Evolutionary conservation across 1,140 invertebrate species (phyloP).

Genomic region (Zophobas morio): DNA sequence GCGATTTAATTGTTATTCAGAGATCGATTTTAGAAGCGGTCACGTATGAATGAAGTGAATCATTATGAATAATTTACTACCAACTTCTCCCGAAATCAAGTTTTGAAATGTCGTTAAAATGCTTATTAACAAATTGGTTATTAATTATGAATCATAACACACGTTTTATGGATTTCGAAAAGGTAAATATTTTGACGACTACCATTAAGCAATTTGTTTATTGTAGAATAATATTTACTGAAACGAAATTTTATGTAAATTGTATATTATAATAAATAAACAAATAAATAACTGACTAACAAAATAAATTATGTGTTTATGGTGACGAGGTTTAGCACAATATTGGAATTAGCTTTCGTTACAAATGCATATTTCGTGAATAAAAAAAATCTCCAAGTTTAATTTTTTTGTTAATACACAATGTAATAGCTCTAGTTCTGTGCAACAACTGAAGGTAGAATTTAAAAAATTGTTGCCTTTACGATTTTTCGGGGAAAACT

Average conservation of each 20-base stretch:
- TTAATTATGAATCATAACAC: conserved; percentile 24
- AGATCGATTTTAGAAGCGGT: neutral
- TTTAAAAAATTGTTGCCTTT: too few species aligned
- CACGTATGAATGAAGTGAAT: conserved; percentile 1
- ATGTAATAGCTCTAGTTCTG: too few species aligned
- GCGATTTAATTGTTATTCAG: conserved; percentile 14
- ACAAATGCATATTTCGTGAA: too few species aligned
- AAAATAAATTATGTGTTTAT: too few species aligned
- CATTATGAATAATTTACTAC: neutral
- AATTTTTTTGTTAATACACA: too few species aligned
- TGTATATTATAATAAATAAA: neutral
- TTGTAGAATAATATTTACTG: conserved; percentile 4
- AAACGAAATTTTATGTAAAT: neutral
- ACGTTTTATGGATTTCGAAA: conserved; percentile 5
- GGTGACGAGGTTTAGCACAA: too few species aligned
- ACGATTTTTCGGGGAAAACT: too few species aligned
- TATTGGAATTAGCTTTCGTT: too few species aligned
- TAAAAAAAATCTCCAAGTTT: too few species aligned
- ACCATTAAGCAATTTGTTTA: neutral
- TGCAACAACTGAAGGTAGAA: too few species aligned
- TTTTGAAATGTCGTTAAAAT: neutral
- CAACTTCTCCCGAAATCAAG: neutral
- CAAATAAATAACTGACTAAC: too few species aligned
- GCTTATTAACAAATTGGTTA: conserved; percentile 12
- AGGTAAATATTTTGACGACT: conserved; percentile 3